phyloP scores from a whole-genome alignment of 2,113 vertebrate genomes.

The Jaculus jaculus region DNA sequence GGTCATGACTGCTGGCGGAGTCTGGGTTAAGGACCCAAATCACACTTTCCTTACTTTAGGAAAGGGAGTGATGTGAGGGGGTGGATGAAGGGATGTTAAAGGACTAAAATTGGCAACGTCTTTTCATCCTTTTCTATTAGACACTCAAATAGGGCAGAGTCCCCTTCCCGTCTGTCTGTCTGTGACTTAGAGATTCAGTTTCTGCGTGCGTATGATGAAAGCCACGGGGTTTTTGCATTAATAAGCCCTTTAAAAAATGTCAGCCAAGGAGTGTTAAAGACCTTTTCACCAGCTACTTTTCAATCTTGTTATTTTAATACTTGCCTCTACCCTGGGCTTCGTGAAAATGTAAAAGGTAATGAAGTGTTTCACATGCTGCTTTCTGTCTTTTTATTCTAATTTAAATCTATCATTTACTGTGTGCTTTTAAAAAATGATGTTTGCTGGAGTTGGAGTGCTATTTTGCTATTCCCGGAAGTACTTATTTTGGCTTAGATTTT shows the following conservation, averaged over 20 bases:
- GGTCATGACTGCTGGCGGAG: not conserved
- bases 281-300: conserved; percentile 65
- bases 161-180: conserved; percentile 33
- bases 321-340: conserved; percentile 64
- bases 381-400: conserved; percentile 71
- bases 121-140: not conserved
- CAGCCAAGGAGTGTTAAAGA: conserved; percentile 62
- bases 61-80: not conserved
- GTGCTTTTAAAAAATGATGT: conserved; percentile 50
- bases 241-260: conserved; percentile 72
- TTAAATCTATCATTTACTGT: conserved; percentile 67
- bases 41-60: not conserved
- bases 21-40: not conserved
- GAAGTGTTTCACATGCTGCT: conserved; percentile 68
- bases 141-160: not conserved
- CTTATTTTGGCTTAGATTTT: conserved; percentile 12
- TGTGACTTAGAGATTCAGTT: not conserved
- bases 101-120: not conserved
- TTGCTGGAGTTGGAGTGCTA: conserved; percentile 1
- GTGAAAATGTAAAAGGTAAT: conserved; percentile 54
- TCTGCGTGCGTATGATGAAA: conserved; percentile 10
- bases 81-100: not conserved
- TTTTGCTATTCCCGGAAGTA: not conserved
- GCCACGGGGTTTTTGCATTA: conserved; percentile 65
- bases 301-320: conserved; percentile 59